phyloP scores from a whole-genome alignment of 2,113 vertebrate genomes.

The Danionella cerebrum region DNA sequence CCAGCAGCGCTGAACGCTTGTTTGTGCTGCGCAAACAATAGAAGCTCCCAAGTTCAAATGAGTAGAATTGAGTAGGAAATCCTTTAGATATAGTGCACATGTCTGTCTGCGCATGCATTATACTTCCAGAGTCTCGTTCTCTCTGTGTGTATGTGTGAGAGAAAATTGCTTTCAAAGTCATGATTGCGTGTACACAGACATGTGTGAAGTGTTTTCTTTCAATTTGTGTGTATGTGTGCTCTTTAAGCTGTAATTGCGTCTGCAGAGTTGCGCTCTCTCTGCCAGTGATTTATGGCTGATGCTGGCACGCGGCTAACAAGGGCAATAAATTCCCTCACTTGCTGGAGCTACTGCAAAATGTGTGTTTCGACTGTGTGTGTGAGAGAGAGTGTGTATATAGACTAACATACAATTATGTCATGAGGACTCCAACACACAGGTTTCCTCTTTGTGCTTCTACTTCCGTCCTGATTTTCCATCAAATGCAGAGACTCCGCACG shows the following conservation, averaged over 20 bases:
- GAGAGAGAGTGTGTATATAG: not conserved
- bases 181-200: constrained; percentile 8
- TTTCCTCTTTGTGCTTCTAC: not conserved
- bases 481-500: not conserved
- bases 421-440: not conserved
- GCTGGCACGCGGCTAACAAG: constrained; percentile 49
- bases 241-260: constrained; percentile 49
- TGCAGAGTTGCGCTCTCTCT: constrained; percentile 35
- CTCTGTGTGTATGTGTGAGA: not conserved
- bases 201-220: constrained; percentile 3
- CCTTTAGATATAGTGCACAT: not conserved
- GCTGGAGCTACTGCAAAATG: constrained; percentile 13
- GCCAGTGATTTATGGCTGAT: constrained; percentile 53
- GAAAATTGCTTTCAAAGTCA: not conserved
- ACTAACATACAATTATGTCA: constrained; percentile 10
- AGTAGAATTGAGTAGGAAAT: not conserved
- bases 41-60: not conserved
- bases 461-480: not conserved
- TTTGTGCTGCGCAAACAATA: constrained; percentile 3
- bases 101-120: not conserved
- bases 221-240: constrained; percentile 12
- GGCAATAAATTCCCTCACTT: constrained; percentile 47
- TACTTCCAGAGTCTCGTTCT: not conserved
- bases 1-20: not conserved
- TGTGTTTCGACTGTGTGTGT: not conserved